Evolutionary conservation across 2,113 vertebrate species (phyloP), one percentile per base, ranked within the genome.

Genomic region (Miniopterus natalensis): DNA sequence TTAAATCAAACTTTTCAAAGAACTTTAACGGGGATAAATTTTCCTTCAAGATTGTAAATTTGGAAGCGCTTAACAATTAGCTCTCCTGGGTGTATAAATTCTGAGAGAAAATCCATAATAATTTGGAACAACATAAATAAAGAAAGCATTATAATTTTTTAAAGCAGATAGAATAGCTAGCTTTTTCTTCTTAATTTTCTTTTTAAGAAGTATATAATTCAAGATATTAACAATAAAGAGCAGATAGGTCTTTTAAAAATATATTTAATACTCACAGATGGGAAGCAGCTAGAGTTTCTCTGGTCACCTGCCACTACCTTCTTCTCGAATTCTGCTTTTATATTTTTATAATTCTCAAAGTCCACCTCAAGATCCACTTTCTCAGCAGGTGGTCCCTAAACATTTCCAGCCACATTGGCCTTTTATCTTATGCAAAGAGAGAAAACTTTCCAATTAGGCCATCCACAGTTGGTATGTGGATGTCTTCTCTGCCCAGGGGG

Each of bases 1-100:
- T 63, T 73, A 59, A 93, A 36, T 40, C 53, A 83, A 21, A 70
- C 18, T 57, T 91, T 57, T 87, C 31, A 63, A 66, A 93, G 59
- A 47, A 31, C 21, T 49, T 75, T n/a, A 71, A 80, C 59, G 31
- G 51, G 84, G n/a, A 29, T 45, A 27, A 23, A 65, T 88, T 93
- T 93, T 84, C 42, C 8, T 94, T 88, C 42, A 78, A 45, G 8
- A 13, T 51, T 66, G 2, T 65, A 53, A 73, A 14, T 81, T 81
- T 86, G 49, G 53, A 74, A 77, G 53, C 15, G 36, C 49, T n/a
- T 73, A 40, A 5, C 1, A 45, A n/a, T 88, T 10, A 77, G 36
- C 29, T 88, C 14, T 65, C 25, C 57, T 74, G 36, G 3, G 20
- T 90, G 2, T 40, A 4, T 53, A 47, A n/a, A n/a, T 65, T 92